Base-by-base conservation (phyloP, 1,140 invertebrate genomes). In the Mycetomoellerius zeteki region DNA sequence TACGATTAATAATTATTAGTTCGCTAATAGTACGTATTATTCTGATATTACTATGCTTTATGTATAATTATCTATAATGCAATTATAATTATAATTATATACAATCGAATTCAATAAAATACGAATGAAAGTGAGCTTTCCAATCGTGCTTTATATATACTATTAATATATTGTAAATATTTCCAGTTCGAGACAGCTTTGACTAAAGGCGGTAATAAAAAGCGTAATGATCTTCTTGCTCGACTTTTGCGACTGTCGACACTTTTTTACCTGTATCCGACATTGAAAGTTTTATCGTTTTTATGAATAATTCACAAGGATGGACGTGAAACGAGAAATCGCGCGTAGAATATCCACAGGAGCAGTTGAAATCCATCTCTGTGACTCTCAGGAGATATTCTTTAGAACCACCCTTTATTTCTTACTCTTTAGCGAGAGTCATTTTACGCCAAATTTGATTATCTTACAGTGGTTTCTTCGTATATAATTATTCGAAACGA, bases 201-300 rank as follows among this genome's bases (percentile, higher is more conserved):
- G 60, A 73, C n/a, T 14, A 19, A 37, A 86, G 2, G 43, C 21
- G n/a, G 12, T 3, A 67, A 56, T 47, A 37, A 82, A 80, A 80
- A 80, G 12, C 27, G 2, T 77, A 77, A 73, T 82, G 33, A 73
- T 82, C 14, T 33, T 8, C 33, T 37, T 37, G 80, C 30, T 8
- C 47, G 37, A 72, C 52, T 60, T 60, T 72, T 47, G 37, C 27
- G 24, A 30, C 33, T 19, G 62, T 69, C 58, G 58, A 6, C 21
- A 43, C 33, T 67, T 67, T 65, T 65, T 77, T 77, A 16, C n/a
- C 43, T 27, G 5, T 37, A 10, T 27, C 19, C 47, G 58, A 30
- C 58, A 77, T 52, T 77, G 82, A 85, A 77, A 85, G 82, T 85
- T 85, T 85, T 65, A 85, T 77, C 82, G 43, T 43, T 80, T 67